Conservation (phyloP, 2,888 invertebrate species). For the Eristalinus sepulchralis region DNA sequence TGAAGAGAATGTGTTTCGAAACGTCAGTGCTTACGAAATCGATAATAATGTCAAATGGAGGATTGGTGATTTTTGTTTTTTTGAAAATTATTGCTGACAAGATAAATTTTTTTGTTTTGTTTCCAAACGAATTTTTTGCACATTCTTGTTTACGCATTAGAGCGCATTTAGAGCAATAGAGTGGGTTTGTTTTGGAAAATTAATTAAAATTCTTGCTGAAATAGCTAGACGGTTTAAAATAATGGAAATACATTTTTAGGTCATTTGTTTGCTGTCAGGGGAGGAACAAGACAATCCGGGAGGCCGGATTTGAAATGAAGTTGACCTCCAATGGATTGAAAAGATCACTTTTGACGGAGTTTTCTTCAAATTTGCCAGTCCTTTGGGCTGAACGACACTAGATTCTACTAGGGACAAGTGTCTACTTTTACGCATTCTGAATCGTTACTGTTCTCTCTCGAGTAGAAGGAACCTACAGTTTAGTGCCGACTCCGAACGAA, state of each 20-base stretch:
- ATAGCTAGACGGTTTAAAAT: background rate
- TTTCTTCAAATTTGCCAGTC: too few relatives aligned
- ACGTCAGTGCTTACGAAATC: background rate
- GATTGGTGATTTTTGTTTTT: background rate
- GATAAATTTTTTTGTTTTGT: background rate
- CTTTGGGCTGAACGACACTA: too few relatives aligned
- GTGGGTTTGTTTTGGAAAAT: background rate
- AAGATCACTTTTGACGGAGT: too few relatives aligned
- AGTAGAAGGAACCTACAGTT: too few relatives aligned
- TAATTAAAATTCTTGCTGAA: background rate
- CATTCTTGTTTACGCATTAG: background rate
- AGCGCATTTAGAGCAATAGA: background rate
- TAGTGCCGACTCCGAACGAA: too few relatives aligned
- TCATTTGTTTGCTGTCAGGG: background rate
- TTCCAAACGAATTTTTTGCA: background rate
- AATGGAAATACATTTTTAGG: background rate
- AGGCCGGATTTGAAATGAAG: background rate
- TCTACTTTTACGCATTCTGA: too few relatives aligned
- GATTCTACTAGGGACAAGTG: too few relatives aligned
- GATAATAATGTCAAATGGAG: background rate
- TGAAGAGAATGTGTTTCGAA: background rate
- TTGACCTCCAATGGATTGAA: background rate
- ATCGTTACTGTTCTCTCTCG: too few relatives aligned
- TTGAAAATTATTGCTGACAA: background rate
- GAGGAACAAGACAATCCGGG: too few relatives aligned